Percentiles rank a stretch among this genome's conserved stretches.
phyloP scores from a whole-genome alignment of 2,797 vertebrate genomes.

The Artibeus lituratus region DNA sequence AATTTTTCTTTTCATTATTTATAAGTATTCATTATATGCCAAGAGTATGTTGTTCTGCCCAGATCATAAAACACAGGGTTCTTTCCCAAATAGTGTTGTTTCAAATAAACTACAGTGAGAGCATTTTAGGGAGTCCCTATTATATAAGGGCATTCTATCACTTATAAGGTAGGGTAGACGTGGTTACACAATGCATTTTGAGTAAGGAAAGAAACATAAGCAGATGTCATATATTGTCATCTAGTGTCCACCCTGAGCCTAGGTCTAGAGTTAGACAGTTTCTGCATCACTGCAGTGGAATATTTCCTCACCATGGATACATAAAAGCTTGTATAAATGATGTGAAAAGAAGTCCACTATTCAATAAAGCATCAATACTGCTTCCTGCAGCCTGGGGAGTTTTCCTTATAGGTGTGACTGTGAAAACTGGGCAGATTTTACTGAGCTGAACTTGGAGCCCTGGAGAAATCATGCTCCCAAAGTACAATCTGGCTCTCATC shows the following conservation, averaged over 20 bases:
- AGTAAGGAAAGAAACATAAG: neutral
- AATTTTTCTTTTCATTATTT: slow-evolving; percentile 31
- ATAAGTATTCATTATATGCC: neutral
- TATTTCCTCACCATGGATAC: neutral
- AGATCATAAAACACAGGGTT: neutral
- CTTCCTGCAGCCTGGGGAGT: slow-evolving; percentile 4
- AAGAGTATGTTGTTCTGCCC: neutral
- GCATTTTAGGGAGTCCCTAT: neutral
- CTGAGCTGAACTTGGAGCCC: neutral
- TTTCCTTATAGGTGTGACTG: neutral
- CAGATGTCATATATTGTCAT: neutral
- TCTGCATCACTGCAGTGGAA: neutral
- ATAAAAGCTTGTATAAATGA: slow-evolving; percentile 2
- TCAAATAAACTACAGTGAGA: neutral
- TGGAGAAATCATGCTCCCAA: neutral
- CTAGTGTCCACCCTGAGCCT: neutral
- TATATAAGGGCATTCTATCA: neutral
- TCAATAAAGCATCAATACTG: neutral
- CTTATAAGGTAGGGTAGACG: neutral
- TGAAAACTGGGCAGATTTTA: neutral
- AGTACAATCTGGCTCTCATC: neutral
- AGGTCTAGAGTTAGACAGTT: neutral
- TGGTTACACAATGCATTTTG: neutral
- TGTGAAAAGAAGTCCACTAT: neutral
- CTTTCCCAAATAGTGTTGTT: neutral